Percentiles rank a stretch among this genome's conserved stretches.
These are phyloP conservation scores for Corvus moneduloides DNA, from an alignment of 2,113 vertebrate species.

Conservation along the genomic window DNA sequence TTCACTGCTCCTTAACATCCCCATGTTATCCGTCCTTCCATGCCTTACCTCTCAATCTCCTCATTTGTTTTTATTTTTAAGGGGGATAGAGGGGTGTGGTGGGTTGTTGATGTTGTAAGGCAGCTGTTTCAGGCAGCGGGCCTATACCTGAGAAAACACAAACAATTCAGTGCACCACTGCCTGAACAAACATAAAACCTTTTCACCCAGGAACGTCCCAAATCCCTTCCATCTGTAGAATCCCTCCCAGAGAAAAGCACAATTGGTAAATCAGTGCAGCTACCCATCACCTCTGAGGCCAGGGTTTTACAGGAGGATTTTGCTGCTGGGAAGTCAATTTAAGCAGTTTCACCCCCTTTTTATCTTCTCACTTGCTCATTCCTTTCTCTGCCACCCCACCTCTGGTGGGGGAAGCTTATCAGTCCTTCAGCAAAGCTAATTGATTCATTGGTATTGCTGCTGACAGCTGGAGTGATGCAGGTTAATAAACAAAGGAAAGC, in stretches of 20 bases:
- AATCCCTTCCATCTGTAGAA: background rate
- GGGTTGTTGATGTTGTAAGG: background rate
- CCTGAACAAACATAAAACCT: background rate
- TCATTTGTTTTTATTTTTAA: background rate
- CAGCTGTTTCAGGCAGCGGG: background rate
- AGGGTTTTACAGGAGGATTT: background rate
- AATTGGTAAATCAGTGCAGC: background rate
- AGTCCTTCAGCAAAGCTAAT: background rate
- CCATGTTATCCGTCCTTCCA: background rate
- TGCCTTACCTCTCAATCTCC: background rate
- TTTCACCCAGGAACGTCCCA: background rate
- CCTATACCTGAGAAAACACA: background rate
- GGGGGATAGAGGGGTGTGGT: background rate
- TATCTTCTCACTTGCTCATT: background rate
- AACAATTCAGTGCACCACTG: background rate
- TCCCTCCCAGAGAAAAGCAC: background rate
- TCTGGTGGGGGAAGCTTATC: background rate
- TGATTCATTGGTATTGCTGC: background rate
- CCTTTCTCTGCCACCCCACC: background rate
- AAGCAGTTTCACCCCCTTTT: background rate
- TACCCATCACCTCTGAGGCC: background rate
- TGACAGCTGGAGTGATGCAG: constrained; percentile 3
- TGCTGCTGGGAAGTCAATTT: background rate
- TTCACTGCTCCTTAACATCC: background rate
- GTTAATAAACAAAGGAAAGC: constrained; percentile 23